Base-by-base conservation (phyloP, 2,888 invertebrate genomes). In the Alviniconcha strummeri region DNA sequence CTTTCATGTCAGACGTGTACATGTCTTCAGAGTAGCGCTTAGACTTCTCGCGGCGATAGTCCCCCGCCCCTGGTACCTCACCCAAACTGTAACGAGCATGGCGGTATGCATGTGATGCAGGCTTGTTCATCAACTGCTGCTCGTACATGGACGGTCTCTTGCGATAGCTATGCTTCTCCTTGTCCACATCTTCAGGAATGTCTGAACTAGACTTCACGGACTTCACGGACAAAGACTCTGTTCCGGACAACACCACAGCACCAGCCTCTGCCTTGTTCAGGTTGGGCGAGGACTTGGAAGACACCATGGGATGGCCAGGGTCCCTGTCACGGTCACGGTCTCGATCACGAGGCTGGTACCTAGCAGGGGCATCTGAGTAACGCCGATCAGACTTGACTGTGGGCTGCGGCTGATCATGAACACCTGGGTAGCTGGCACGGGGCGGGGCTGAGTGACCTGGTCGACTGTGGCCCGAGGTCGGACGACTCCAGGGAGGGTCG, bases 221-320 rank as follows among this genome's bases (percentile, higher is more conserved):
- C 57, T 83, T 78, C 55, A 86, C 80, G 54, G 83, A 57, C n/a
- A 84, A 83, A 19, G 86, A 83, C 5, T 77, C 77, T 11, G 60
- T 71, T 7, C 80, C 80, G 11, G 75, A 56, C 15, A 57, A 76
- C 72, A 76, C 75, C 4, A 76, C 64, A 56, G 81, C 69, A 83
- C 82, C 19, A 64, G 56, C 56, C 11, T 88, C 88, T 0, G 88
- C 84, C 75, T 88, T 72, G 74, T 86, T 87, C 19, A 91, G 84
- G 84, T 87, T 88, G 52, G 91, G 90, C 8, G 91, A 88, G 9
- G 90, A 91, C 85, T 89, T 90, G 15, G 90, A 88, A 1, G 90
- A 85, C 60, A 89, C 84, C 83, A 90, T 87, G 77, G 86, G 89
- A 76, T 84, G 79, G 36, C 78, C 57, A 4, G 56, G 8, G 60